Conservation (phyloP, 2,113 vertebrate species). For the Rhynchopsitta pachyrhyncha region DNA sequence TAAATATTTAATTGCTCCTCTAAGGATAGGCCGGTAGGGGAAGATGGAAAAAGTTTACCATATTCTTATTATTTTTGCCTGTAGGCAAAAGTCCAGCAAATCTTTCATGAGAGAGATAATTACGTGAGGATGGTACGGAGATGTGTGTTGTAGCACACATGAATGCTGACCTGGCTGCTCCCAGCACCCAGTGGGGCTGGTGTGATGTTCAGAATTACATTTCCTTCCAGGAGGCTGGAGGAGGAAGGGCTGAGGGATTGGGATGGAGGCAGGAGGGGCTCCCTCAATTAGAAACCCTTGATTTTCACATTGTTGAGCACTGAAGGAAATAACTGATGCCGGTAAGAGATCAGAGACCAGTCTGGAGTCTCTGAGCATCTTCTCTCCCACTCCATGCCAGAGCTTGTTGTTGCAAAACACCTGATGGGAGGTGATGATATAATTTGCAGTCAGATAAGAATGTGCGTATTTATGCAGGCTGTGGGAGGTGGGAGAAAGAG, state of each 20-base stretch:
- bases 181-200: neutral
- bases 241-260: neutral
- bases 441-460: conserved; percentile 29
- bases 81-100: conserved; percentile 47
- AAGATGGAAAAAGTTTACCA: conserved; percentile 48
- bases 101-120: conserved; percentile 73
- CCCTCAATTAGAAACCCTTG: neutral
- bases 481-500: neutral
- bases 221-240: conserved; percentile 30
- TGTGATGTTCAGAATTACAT: conserved; percentile 44
- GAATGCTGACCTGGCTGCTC: conserved; percentile 62
- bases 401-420: neutral
- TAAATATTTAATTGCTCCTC: conserved; percentile 51
- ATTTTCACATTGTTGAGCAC: neutral
- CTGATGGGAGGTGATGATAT: neutral
- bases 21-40: neutral
- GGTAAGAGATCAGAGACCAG: neutral
- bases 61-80: conserved; percentile 52
- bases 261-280: neutral
- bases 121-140: conserved; percentile 5
- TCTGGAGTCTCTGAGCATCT: neutral
- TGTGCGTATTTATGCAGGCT: neutral
- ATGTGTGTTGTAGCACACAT: neutral
- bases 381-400: neutral
- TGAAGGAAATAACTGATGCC: neutral